Evolutionary conservation across 2,797 vertebrate genomes (phyloP).

Genomic region (Cuniculus paca): DNA sequence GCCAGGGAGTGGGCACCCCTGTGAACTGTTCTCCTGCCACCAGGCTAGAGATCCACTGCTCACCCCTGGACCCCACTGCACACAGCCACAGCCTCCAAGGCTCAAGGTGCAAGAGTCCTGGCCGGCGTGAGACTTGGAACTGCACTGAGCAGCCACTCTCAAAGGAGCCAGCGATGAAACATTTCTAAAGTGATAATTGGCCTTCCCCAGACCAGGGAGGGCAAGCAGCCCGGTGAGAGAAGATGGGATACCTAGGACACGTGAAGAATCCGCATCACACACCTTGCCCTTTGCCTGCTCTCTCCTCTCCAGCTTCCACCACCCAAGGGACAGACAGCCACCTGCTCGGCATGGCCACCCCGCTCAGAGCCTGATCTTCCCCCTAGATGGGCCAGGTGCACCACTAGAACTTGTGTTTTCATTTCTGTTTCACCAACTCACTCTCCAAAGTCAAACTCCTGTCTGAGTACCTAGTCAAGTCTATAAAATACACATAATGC

Average conservation of each 20-base stretch:
- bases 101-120: background rate
- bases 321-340: background rate
- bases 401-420: background rate
- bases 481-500: background rate
- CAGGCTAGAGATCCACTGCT: background rate
- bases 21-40: too few relatives aligned
- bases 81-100: rapidly evolving
- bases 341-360: rapidly evolving
- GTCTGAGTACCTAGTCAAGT: background rate
- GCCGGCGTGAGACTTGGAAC: background rate
- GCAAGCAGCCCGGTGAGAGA: background rate
- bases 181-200: background rate
- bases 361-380: background rate
- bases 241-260: rapidly evolving
- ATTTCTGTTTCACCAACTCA: background rate
- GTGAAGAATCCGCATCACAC: rapidly evolving
- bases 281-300: background rate
- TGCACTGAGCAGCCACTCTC: background rate
- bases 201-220: rapidly evolving
- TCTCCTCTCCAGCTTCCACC: background rate
- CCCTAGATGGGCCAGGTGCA: background rate
- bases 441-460: background rate
- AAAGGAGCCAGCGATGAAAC: background rate
- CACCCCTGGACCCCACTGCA: rapidly evolving
- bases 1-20: background rate